These are phyloP conservation scores for Pseudochromis fuscus DNA, from an alignment of 2,797 vertebrate species.

Conservation along the genomic window DNA sequence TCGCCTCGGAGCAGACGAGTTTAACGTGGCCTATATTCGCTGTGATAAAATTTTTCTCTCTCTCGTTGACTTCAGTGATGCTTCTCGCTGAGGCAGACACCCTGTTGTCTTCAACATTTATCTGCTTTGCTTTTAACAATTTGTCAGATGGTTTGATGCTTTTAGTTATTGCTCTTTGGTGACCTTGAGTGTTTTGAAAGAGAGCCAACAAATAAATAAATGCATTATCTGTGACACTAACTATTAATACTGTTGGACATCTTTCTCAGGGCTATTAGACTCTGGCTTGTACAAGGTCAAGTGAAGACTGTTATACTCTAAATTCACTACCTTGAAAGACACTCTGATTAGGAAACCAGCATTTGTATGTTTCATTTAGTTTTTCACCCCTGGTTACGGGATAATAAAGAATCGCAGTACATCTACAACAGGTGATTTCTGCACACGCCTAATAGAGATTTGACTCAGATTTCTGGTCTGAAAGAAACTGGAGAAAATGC, in stretches of 20 bases:
- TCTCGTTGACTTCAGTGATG: constrained; percentile 11
- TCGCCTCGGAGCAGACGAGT: constrained; percentile 15
- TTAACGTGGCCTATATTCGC: constrained; percentile 29
- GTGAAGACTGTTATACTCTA: not conserved
- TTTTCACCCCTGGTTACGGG: not conserved
- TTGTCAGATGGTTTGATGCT: constrained; percentile 35
- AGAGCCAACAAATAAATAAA: constrained; percentile 29
- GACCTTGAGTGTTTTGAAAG: constrained; percentile 37
- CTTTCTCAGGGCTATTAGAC: constrained; percentile 13
- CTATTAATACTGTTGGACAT: not conserved
- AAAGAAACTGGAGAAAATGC: constrained; percentile 18
- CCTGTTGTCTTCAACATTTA: constrained; percentile 24
- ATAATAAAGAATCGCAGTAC: not conserved
- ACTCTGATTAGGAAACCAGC: not conserved
- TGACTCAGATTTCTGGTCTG: not conserved
- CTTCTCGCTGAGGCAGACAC: not conserved
- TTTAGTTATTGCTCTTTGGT: constrained; percentile 15
- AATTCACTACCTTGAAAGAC: not conserved
- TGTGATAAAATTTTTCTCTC: constrained; percentile 17
- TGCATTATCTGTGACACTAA: constrained; percentile 29
- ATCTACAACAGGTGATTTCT: not conserved
- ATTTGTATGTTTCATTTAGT: constrained; percentile 1
- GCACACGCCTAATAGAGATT: not conserved
- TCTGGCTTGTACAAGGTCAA: constrained; percentile 6
- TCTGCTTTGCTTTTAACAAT: constrained; percentile 30